phyloP scores from a whole-genome alignment of 2,113 vertebrate genomes.

The Pachycephala philippinensis region DNA sequence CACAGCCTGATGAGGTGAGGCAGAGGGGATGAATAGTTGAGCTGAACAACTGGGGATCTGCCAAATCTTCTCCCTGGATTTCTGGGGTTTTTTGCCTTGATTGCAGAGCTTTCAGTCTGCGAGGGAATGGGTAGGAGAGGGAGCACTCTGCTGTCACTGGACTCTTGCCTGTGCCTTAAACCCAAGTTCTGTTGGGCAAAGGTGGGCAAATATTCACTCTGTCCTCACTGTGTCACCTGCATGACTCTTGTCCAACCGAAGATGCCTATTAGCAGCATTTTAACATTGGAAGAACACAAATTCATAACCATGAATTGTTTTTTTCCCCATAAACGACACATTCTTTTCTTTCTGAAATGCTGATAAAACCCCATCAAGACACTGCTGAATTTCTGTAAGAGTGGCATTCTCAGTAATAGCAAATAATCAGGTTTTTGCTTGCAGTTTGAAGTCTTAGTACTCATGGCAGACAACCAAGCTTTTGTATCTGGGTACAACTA shows the following conservation, averaged over 20 bases:
- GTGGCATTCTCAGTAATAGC: not conserved
- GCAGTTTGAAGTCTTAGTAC: not conserved
- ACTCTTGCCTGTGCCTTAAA: not conserved
- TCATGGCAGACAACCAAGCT: not conserved
- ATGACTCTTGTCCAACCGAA: not conserved
- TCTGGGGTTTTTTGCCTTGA: not conserved
- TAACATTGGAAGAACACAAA: not conserved
- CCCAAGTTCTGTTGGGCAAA: not conserved
- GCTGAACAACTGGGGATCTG: not conserved
- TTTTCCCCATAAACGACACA: not conserved
- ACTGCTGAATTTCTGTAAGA: not conserved
- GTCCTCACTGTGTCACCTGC: not conserved
- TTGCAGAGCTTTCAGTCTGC: not conserved
- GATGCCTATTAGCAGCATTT: not conserved
- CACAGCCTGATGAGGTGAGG: not conserved
- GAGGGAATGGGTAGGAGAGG: not conserved
- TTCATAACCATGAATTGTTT: not conserved
- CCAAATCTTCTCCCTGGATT: not conserved
- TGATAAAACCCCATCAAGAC: not conserved
- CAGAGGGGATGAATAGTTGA: not conserved
- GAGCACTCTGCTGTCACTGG: fast-evolving
- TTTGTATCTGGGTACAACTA: not conserved
- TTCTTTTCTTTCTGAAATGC: not conserved
- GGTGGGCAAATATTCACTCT: not conserved
- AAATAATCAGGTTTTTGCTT: not conserved